These are phyloP conservation scores for Danionella dracula DNA, from an alignment of 2,797 vertebrate genomes.

Conservation along the genomic window DNA sequence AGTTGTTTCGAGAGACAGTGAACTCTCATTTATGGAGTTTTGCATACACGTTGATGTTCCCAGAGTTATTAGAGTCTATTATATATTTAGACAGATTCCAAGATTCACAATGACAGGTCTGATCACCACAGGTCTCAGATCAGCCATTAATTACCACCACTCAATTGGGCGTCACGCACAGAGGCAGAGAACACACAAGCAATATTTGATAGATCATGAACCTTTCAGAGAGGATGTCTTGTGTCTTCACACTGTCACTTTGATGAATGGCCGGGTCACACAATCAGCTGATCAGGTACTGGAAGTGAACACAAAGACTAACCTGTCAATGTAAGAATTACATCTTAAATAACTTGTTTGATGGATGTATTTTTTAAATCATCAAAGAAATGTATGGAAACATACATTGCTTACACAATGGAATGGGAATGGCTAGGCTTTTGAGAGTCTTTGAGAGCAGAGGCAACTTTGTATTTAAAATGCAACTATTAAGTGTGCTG, in stretches of 20 bases:
- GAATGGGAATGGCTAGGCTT: no score
- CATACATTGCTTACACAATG: no score
- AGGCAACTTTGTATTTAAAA: no score
- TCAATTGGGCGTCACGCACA: slow-evolving; percentile 67
- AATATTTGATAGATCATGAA: slow-evolving; percentile 62
- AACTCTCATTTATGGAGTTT: slow-evolving; percentile 22
- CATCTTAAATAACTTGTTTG: no score
- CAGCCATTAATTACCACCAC: slow-evolving; percentile 63
- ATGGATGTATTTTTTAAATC: no score
- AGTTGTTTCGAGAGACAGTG: slow-evolving; percentile 26
- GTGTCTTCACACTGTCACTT: slow-evolving; percentile 61
- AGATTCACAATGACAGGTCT: slow-evolving; percentile 71
- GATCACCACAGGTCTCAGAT: slow-evolving; percentile 61
- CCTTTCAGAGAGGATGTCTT: slow-evolving; percentile 49
- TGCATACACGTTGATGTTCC: slow-evolving; percentile 37
- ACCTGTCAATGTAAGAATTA: background rate
- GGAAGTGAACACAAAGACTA: background rate
- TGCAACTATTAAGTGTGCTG: no score
- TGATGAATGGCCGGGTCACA: slow-evolving; percentile 70
- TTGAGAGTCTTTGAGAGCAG: no score
- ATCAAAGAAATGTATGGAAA: background rate
- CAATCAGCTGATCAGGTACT: slow-evolving; percentile 47
- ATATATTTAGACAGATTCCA: slow-evolving; percentile 53
- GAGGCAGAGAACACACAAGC: slow-evolving; percentile 62
- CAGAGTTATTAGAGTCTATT: slow-evolving; percentile 28